Percentiles rank a stretch among this genome's conserved stretches.
phyloP scores from a whole-genome alignment of 1,140 invertebrate genomes.

The Araneus ventricosus region DNA sequence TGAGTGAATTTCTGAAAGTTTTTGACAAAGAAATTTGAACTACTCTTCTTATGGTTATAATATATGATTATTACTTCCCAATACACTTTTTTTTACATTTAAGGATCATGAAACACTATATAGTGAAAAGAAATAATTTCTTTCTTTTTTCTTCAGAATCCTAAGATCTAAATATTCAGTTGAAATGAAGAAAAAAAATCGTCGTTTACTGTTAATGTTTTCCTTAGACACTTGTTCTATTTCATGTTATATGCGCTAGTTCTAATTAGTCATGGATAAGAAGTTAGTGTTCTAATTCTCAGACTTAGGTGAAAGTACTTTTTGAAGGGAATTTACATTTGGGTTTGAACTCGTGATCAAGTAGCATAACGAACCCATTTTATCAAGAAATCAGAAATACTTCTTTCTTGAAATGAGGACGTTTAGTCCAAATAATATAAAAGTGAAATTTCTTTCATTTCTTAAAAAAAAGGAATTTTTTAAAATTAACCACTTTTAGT shows the following conservation, averaged over 20 bases:
- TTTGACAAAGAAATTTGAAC: no score
- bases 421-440: neutral
- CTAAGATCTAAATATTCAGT: neutral
- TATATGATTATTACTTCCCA: no score
- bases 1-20: no score
- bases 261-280: constrained; percentile 31
- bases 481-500: no score
- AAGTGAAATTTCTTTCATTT: neutral
- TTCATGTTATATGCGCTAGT: neutral
- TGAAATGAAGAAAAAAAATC: neutral
- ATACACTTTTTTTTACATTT: no score
- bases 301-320: constrained; percentile 17
- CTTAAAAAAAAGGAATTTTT: no score
- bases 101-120: no score
- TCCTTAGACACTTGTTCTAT: neutral
- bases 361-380: neutral
- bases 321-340: neutral
- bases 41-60: no score
- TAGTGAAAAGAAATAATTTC: no score
- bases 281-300: constrained; percentile 25
- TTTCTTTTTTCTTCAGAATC: no score
- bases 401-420: neutral
- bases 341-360: neutral
- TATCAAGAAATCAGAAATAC: neutral
- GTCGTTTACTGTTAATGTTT: neutral